Evolutionary conservation across 2,888 invertebrate genomes (phyloP).

Genomic region (Cordilura impudica): DNA sequence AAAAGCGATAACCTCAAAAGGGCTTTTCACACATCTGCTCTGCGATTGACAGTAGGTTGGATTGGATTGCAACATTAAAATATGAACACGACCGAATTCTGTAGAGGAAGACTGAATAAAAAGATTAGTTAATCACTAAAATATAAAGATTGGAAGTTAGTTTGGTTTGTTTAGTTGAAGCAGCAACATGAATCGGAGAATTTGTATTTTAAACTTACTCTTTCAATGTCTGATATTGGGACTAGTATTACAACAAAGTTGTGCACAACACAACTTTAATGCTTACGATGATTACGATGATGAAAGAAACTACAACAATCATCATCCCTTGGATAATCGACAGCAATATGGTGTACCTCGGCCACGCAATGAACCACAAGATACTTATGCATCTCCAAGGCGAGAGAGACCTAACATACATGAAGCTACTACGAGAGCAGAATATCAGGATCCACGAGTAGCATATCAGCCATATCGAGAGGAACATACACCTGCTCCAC

Average conservation of each 20-base stretch:
- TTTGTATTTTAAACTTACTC: background rate
- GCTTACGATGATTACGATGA: slow-evolving; percentile 42
- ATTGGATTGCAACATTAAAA: slow-evolving; percentile 36
- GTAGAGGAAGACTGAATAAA: background rate
- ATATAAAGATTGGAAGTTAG: slow-evolving; percentile 33
- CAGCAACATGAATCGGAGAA: slow-evolving; percentile 38
- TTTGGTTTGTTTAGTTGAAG: slow-evolving; percentile 25
- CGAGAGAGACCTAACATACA: background rate
- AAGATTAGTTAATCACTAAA: slow-evolving; percentile 26
- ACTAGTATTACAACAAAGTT: slow-evolving; percentile 7
- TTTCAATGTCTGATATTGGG: background rate
- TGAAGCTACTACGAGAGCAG: background rate
- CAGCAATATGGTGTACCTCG: background rate
- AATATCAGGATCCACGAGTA: slow-evolving; percentile 7
- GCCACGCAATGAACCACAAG: background rate
- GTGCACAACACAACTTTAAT: slow-evolving; percentile 6
- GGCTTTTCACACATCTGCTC: slow-evolving; percentile 20
- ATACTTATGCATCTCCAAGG: background rate
- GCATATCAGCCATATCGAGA: background rate
- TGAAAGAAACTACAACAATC: slow-evolving; percentile 18
- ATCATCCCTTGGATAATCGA: slow-evolving; percentile 26
- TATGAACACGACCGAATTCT: background rate
- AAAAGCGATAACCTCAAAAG: slow-evolving; percentile 50
- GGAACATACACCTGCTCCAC: background rate
- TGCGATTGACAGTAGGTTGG: background rate